A percentile compares a stretch with the other conserved stretches of the same genome.
phyloP scores from a whole-genome alignment of 2,888 invertebrate species.

The Diarsia mendica region DNA sequence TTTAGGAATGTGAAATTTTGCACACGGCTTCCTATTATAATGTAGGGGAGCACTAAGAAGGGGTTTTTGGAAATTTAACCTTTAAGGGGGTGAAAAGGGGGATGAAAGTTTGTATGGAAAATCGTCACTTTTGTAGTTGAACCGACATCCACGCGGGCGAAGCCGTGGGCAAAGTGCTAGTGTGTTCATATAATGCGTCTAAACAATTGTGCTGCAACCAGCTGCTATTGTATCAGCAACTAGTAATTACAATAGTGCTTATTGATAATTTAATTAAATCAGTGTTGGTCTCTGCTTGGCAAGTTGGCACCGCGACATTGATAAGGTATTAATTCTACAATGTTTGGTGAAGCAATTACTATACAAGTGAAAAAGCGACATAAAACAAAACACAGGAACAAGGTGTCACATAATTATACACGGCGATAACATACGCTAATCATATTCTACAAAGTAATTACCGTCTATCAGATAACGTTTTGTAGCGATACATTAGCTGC shows the following conservation, averaged over 20 bases:
- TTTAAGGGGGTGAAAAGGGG: too few relatives aligned
- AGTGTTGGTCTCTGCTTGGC: constrained; percentile 45
- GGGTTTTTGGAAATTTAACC: too few relatives aligned
- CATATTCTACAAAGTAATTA: constrained; percentile 60
- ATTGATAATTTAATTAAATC: constrained; percentile 57
- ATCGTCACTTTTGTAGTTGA: too few relatives aligned
- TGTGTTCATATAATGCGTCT: constrained; percentile 44
- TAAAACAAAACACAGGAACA: constrained; percentile 55
- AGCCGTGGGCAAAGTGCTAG: too few relatives aligned
- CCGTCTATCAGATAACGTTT: constrained; percentile 48
- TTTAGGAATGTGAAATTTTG: too few relatives aligned
- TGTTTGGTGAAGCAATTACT: constrained; percentile 60
- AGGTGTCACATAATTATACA: constrained; percentile 60
- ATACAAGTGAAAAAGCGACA: constrained; percentile 56
- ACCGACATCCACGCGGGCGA: too few relatives aligned
- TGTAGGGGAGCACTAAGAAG: too few relatives aligned
- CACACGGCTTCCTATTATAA: too few relatives aligned
- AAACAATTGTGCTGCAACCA: constrained; percentile 11
- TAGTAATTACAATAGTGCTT: constrained; percentile 53
- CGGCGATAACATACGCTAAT: constrained; percentile 50
- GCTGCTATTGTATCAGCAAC: constrained; percentile 40
- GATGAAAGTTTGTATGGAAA: too few relatives aligned
- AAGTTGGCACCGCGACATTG: constrained; percentile 42
- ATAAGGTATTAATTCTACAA: constrained; percentile 53
- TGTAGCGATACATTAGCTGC: constrained; percentile 38